Conservation (phyloP, 1,140 invertebrate species). For the Aphaenogaster ashmeadi region DNA sequence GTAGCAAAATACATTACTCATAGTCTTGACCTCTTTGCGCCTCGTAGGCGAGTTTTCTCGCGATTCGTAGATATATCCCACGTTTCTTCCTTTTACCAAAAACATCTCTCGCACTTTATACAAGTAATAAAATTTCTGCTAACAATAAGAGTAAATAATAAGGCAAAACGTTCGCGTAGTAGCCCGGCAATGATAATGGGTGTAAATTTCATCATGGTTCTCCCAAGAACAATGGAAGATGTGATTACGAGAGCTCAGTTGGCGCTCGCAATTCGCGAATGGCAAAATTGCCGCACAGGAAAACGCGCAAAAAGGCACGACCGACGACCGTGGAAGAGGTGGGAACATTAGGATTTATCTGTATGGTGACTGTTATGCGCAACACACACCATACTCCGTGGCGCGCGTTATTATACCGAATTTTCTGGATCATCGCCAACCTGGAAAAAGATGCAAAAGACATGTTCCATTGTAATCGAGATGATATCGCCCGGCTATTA, state of each 20-base stretch:
- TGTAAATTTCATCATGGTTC: slow-evolving; percentile 41
- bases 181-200: slow-evolving; percentile 19
- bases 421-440: slow-evolving; percentile 54
- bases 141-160: slow-evolving; percentile 32
- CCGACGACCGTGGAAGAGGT: neutral
- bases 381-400: neutral
- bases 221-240: slow-evolving; percentile 49
- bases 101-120: neutral
- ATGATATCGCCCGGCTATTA: slow-evolving; percentile 22
- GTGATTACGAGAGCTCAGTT: slow-evolving; percentile 51
- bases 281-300: slow-evolving; percentile 24
- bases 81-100: neutral
- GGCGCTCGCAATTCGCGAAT: slow-evolving; percentile 10
- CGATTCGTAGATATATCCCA: neutral
- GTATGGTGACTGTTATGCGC: slow-evolving; percentile 19
- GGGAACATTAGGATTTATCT: slow-evolving; percentile 51
- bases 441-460: slow-evolving; percentile 55
- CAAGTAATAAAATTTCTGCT: slow-evolving; percentile 27
- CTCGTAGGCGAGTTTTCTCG: neutral
- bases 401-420: slow-evolving; percentile 45
- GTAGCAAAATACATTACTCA: neutral
- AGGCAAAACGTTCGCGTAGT: slow-evolving; percentile 3
- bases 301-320: slow-evolving; percentile 26
- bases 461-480: slow-evolving; percentile 41
- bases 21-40: neutral